Percentiles rank a stretch among this genome's conserved stretches.
Conservation (phyloP, 1,140 invertebrate species). For the Drosophila repleta region DNA sequence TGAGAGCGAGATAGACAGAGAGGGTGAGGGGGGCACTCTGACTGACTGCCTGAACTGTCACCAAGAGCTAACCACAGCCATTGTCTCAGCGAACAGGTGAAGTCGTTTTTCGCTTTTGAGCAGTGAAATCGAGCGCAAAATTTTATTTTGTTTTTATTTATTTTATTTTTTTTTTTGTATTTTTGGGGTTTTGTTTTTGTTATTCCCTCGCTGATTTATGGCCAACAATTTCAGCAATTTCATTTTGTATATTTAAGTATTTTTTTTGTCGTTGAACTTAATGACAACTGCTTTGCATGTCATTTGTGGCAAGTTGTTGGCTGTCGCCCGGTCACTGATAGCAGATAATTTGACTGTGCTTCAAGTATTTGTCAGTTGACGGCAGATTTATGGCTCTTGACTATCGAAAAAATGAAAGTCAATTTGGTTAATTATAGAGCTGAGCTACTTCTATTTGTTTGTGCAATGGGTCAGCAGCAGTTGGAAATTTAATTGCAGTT, state of each 20-base stretch:
- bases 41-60: slow-evolving; percentile 61
- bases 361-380: slow-evolving; percentile 41
- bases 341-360: slow-evolving; percentile 52
- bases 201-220: slow-evolving; percentile 65
- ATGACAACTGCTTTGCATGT: slow-evolving; percentile 80
- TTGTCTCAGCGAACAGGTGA: slow-evolving; percentile 77
- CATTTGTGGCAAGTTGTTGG: slow-evolving; percentile 60
- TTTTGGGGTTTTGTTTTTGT: slow-evolving; percentile 26
- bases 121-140: slow-evolving; percentile 78
- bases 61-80: slow-evolving; percentile 58
- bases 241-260: slow-evolving; percentile 64
- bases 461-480: background rate
- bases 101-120: slow-evolving; percentile 53
- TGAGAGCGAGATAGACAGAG: background rate
- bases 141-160: slow-evolving; percentile 40
- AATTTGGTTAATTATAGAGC: background rate
- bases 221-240: slow-evolving; percentile 74
- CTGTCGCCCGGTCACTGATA: slow-evolving; percentile 56
- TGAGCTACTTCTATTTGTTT: background rate
- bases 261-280: slow-evolving; percentile 57
- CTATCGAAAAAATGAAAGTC: slow-evolving; percentile 10
- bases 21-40: background rate
- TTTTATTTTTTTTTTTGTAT: slow-evolving; percentile 25
- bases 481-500: background rate
- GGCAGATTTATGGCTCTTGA: slow-evolving; percentile 26